These are phyloP conservation scores for Melieria omissa DNA, from an alignment of 2,888 invertebrate species.

Conservation along the genomic window DNA sequence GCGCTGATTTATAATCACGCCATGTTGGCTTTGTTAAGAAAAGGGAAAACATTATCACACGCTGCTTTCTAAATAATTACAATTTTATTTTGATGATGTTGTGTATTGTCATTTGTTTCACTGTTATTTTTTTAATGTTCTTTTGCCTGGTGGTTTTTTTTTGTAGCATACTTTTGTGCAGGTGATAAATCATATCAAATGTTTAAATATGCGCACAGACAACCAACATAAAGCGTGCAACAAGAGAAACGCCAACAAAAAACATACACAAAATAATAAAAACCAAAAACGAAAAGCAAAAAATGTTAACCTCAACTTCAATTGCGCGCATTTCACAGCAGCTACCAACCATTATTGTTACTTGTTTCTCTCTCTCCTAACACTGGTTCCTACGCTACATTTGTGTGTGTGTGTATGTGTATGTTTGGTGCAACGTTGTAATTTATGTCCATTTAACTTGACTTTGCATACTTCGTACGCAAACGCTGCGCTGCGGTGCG, in stretches of 20 bases:
- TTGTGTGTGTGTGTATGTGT: neutral
- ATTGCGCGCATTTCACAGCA: conserved; percentile 32
- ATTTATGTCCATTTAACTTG: conserved; percentile 58
- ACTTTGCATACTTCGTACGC: conserved; percentile 41
- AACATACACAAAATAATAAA: neutral
- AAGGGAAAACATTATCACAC: neutral
- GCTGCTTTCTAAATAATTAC: conserved; percentile 36
- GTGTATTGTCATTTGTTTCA: conserved; percentile 7
- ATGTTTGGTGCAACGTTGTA: conserved; percentile 34
- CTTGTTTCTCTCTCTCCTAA: conserved; percentile 28
- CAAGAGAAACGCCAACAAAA: conserved; percentile 16
- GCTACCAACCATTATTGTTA: conserved; percentile 56
- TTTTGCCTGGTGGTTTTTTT: conserved; percentile 20
- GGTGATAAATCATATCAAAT: conserved; percentile 29
- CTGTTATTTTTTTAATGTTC: neutral
- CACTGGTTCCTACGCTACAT: conserved; percentile 26
- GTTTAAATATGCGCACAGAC: neutral
- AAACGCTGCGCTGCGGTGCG: neutral
- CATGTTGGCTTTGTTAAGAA: conserved; percentile 6
- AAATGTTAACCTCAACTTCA: conserved; percentile 4
- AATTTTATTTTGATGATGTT: conserved; percentile 16
- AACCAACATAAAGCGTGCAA: neutral
- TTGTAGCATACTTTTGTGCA: conserved; percentile 33
- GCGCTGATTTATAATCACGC: conserved; percentile 24
- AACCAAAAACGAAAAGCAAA: conserved; percentile 9